These are phyloP conservation scores for Seriola aureovittata DNA, from an alignment of 2,113 vertebrate species.

Conservation along the genomic window DNA sequence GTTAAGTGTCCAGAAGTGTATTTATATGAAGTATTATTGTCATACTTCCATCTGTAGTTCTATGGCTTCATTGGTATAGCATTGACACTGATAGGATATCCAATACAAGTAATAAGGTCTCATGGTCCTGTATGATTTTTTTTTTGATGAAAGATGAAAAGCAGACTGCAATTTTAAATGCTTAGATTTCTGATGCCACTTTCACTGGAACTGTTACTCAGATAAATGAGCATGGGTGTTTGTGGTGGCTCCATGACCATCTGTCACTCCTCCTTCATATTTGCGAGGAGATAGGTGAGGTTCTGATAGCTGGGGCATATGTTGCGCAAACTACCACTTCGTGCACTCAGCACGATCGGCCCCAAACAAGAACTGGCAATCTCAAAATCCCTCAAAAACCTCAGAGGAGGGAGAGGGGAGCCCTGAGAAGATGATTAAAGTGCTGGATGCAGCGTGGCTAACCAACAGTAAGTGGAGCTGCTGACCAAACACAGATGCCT, in stretches of 20 bases:
- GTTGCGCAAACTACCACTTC: background rate
- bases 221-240: background rate
- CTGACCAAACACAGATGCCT: slow-evolving; percentile 3
- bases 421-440: background rate
- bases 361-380: slow-evolving; percentile 23
- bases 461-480: background rate
- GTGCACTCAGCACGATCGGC: slow-evolving; percentile 1
- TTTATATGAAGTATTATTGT: background rate
- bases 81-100: background rate
- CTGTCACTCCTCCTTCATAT: background rate
- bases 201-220: background rate
- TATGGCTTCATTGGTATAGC: background rate
- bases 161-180: background rate
- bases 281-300: background rate
- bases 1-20: background rate
- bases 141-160: background rate
- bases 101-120: background rate
- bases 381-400: slow-evolving; percentile 12
- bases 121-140: too few species aligned
- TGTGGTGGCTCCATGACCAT: background rate
- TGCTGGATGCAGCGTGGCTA: background rate
- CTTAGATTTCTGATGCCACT: background rate
- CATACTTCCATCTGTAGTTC: background rate
- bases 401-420: background rate
- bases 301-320: background rate